Evolutionary conservation across 2,113 vertebrate species (phyloP), one percentile per base, ranked within the genome.

Genomic region (Gallinago undulata): DNA sequence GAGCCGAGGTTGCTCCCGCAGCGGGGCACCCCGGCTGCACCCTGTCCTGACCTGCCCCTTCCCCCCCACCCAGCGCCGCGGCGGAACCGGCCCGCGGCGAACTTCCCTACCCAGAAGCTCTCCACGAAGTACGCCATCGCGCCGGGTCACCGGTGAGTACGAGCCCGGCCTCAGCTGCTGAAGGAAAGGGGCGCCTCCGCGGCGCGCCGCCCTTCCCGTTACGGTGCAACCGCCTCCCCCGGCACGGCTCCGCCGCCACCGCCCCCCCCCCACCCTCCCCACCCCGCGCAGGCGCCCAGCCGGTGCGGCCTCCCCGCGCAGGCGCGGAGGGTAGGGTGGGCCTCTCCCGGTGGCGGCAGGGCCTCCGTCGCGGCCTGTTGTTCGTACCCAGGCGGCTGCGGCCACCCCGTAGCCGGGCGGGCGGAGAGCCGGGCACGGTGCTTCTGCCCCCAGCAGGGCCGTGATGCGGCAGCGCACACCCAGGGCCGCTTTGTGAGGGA

Each of bases 111-210:
- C 99, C 99, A 99, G 92, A 99, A 99, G 98, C 96, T 98, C 97
- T 99, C 98, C 67, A 98, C 98, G 97, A 99, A 99, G 98, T 98
- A 99, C 90, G 99, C 99, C 98, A 98, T 98, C 98, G 99, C 99
- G 97, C 96, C 98, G 97, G 47, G 77, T 91, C 48, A 45, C 25
- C 22, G 33, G n/a, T 19, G n/a, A 62, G 35, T 35, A 23, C 16
- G 59, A 73, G 24, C 80, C 60, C 51, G 76, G 59, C 53, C 96
- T 95, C 96, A 85, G 94, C 80, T 60, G 57, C 96, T 88, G 55
- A 89, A 94, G 39, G 72, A 95, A 93, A 83, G 48, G 33, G 35
- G 45, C 45, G 85, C 93, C 85, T 59, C 87, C n/a, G 47, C 41
- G 25, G 27, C 22, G 13, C 81, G 11, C 92, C 92, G 77, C 92